Evolutionary conservation across 2,888 invertebrate genomes (phyloP), one percentile per base, ranked within the genome.

Genomic region (Gnatocerus cornutus): DNA sequence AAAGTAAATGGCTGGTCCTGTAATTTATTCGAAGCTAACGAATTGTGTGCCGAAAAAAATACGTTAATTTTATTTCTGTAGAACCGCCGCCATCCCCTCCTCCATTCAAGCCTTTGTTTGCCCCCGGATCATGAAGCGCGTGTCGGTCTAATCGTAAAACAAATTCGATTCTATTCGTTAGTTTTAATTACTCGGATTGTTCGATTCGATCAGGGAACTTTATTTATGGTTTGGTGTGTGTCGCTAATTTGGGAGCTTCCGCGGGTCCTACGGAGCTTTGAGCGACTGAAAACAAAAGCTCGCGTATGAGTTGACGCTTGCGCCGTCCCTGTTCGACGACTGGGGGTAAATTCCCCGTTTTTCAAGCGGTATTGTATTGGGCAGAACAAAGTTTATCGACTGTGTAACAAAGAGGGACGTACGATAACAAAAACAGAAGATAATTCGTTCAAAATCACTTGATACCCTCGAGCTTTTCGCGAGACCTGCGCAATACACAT

Each of bases 361-460:
- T 68, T 68, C 71, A 66, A 58, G 58, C 69, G 56, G 68, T 69
- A 69, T 69, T 71, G 68, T 71, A 71, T 71, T 68, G 71, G 71
- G 61, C 71, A 71, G 58, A 65, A 64, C 64, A 68, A 72, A 72
- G 74, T 74, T 74, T 74, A 74, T 74, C 74, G 74, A 74, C 74
- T 74, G 74, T 69, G 65, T 62, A 72, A 74, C 71, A 72, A 74
- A 69, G 74, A 74, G 65, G 66, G 71, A 66, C 55, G 62, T 56
- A 62, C 62, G 53, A 48, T 39, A 63, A 73, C 70, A 62, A 71
- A 71, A 73, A 71, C 71, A 64, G 73, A 71, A 73, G 64, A 71
- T 71, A 73, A 62, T 71, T 63, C 73, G 68, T 71, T 59, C 73
- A 53, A 69, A 69, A 65, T 68, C 65, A 58, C 73, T 66, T 71